Percentiles rank a stretch among this genome's conserved stretches.
These are phyloP conservation scores for Sclerurus mexicanus DNA, from an alignment of 2,113 vertebrate species.

Conservation along the genomic window DNA sequence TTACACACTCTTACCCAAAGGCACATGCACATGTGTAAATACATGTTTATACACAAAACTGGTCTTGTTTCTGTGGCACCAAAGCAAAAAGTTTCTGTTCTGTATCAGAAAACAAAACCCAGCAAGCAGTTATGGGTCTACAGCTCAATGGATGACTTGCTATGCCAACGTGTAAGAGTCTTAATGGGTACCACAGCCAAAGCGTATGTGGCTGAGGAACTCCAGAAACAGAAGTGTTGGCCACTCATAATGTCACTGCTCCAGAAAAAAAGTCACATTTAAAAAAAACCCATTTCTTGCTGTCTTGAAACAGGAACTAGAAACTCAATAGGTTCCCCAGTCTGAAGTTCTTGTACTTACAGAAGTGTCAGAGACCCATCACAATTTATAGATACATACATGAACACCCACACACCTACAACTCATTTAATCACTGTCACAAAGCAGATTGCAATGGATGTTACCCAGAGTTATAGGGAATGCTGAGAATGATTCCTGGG, in stretches of 20 bases:
- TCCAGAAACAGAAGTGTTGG: background rate
- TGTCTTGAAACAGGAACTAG: background rate
- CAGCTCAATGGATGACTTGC: background rate
- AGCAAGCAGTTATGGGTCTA: background rate
- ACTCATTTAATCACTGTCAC: background rate
- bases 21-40: background rate
- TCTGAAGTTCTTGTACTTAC: background rate
- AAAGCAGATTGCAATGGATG: background rate
- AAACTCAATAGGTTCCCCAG: background rate
- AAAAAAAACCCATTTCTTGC: background rate
- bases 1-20: background rate
- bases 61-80: background rate
- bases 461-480: background rate
- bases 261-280: background rate
- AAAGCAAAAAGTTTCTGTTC: background rate
- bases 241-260: accelerated
- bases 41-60: background rate
- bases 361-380: background rate
- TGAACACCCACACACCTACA: background rate
- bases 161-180: background rate
- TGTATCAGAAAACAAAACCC: background rate
- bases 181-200: background rate
- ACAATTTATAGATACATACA: background rate
- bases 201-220: background rate
- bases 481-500: background rate